A percentile compares a stretch with the other conserved stretches of the same genome.
Evolutionary conservation across 1,140 invertebrate species (phyloP).

Genomic region (Drosophila tsacasi): DNA sequence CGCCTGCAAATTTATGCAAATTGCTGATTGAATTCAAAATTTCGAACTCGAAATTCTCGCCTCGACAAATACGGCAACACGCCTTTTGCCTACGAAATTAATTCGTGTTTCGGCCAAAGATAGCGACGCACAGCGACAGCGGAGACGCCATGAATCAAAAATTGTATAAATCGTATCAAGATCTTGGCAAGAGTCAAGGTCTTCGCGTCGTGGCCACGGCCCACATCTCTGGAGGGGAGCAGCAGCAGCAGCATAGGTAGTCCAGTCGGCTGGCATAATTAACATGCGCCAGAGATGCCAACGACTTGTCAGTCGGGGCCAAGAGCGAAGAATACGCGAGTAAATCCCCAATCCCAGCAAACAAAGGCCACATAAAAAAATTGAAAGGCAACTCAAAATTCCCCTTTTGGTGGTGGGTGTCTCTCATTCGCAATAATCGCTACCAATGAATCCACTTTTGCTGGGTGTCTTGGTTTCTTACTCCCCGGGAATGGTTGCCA

Average conservation of each 20-base stretch:
- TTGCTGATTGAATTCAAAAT: conserved; percentile 76
- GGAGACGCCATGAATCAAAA: conserved; percentile 77
- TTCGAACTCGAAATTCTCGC: conserved; percentile 66
- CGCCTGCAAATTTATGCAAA: conserved; percentile 75
- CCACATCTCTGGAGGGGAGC: conserved; percentile 62
- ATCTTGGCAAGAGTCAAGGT: conserved; percentile 78
- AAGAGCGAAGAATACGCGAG: conserved; percentile 31
- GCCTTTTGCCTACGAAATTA: conserved; percentile 70
- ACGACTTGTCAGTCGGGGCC: conserved; percentile 52
- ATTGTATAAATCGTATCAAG: conserved; percentile 80
- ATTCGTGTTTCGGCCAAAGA: conserved; percentile 48
- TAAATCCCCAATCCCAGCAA: conserved; percentile 44
- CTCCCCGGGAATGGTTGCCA: background rate
- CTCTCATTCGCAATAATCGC: conserved; percentile 1
- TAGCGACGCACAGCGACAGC: conserved; percentile 20
- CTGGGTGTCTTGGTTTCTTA: conserved; percentile 7
- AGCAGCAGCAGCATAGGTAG: conserved; percentile 22
- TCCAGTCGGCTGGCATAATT: conserved; percentile 64
- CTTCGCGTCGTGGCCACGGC: conserved; percentile 67
- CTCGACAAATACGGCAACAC: conserved; percentile 68
- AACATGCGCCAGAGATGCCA: conserved; percentile 79
- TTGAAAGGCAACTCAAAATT: background rate
- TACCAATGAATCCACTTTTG: background rate
- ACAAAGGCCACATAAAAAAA: conserved; percentile 27
- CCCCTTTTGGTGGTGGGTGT: conserved; percentile 61